Evolutionary conservation across 2,888 invertebrate species (phyloP).

Genomic region (Habrosyne pyritoides): DNA sequence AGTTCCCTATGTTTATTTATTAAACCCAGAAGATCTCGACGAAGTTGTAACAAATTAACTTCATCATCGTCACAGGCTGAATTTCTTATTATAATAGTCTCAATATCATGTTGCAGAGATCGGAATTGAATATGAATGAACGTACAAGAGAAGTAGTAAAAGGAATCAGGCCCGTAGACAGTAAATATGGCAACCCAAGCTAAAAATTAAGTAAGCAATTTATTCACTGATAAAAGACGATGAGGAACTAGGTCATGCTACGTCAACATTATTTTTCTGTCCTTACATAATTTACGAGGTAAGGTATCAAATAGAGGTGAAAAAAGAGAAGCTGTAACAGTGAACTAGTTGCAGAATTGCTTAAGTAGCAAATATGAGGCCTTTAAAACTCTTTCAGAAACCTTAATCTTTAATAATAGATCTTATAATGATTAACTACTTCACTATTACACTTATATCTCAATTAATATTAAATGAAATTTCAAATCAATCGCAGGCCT

Average conservation of each 20-base stretch:
- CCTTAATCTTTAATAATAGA: too few relatives aligned
- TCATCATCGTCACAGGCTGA: constrained; percentile 1
- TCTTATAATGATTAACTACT: too few relatives aligned
- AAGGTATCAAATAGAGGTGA: too few relatives aligned
- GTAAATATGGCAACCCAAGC: constrained; percentile 32
- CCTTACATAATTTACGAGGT: neutral
- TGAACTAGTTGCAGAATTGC: too few relatives aligned
- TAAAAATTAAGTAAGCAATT: constrained; percentile 11
- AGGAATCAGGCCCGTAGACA: constrained; percentile 49
- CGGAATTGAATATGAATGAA: constrained; percentile 53
- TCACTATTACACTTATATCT: too few relatives aligned
- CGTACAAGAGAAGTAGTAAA: constrained; percentile 50
- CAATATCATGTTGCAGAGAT: constrained; percentile 43
- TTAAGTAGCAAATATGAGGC: too few relatives aligned
- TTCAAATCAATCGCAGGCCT: too few relatives aligned
- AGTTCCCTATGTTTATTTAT: constrained; percentile 47
- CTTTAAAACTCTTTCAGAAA: too few relatives aligned
- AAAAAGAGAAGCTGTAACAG: too few relatives aligned
- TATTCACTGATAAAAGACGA: neutral
- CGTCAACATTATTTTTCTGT: too few relatives aligned
- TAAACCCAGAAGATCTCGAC: constrained; percentile 26
- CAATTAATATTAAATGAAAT: too few relatives aligned
- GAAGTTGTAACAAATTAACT: neutral
- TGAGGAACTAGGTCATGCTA: neutral
- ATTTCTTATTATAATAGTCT: constrained; percentile 28